These are phyloP conservation scores for Drosophila subpulchrella DNA, from an alignment of 1,140 invertebrate species.

Conservation along the genomic window DNA sequence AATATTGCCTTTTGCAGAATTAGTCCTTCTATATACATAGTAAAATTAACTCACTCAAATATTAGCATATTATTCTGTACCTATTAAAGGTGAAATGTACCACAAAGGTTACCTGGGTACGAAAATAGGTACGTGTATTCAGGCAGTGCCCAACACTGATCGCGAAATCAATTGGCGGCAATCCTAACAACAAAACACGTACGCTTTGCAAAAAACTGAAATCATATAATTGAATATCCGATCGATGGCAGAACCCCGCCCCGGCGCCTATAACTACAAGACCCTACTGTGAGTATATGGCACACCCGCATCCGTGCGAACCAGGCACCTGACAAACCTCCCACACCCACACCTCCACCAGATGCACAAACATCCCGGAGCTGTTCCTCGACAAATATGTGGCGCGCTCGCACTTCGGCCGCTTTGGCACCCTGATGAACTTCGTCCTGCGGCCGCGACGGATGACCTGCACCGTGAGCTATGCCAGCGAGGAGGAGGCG, in stretches of 20 bases:
- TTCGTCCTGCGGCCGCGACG: constrained; percentile 87
- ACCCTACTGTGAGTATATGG: constrained; percentile 59
- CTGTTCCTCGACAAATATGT: constrained; percentile 86
- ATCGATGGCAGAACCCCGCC: constrained; percentile 49
- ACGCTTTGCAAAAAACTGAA: neutral
- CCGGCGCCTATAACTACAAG: constrained; percentile 56
- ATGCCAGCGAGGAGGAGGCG: constrained; percentile 86
- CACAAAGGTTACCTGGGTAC: too few relatives aligned
- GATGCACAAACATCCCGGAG: constrained; percentile 88
- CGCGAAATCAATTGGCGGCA: neutral
- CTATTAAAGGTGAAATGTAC: too few relatives aligned
- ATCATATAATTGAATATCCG: neutral
- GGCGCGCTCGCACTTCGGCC: constrained; percentile 88
- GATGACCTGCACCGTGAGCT: constrained; percentile 87
- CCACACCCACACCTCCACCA: constrained; percentile 36
- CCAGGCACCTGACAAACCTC: too few relatives aligned
- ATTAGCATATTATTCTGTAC: too few relatives aligned
- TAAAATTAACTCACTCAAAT: too few relatives aligned
- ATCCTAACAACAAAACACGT: neutral
- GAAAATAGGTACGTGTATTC: too few relatives aligned
- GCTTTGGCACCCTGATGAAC: constrained; percentile 87
- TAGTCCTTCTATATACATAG: too few relatives aligned
- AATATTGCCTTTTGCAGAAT: too few relatives aligned
- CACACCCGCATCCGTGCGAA: too few relatives aligned
- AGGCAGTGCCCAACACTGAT: too few relatives aligned